A percentile compares a stretch with the other conserved stretches of the same genome.
phyloP scores from a whole-genome alignment of 2,797 vertebrate genomes.

The Rousettus madagascariensis region DNA sequence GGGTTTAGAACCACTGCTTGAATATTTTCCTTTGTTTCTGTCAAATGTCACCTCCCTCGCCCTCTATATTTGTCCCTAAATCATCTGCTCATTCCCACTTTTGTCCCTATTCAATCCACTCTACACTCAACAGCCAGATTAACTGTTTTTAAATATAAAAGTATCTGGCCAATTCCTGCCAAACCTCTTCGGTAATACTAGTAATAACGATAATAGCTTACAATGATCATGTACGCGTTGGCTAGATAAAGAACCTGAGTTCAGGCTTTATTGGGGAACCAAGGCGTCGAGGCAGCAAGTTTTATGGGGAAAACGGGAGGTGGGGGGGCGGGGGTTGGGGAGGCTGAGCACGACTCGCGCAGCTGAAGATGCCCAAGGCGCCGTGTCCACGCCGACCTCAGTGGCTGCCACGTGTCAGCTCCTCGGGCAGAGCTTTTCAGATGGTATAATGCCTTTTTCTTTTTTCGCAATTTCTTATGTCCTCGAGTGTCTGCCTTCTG shows the following conservation, averaged over 20 bases:
- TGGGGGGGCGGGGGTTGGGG: no score
- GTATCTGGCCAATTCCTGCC: background rate
- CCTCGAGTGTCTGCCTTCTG: background rate
- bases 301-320: background rate
- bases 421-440: background rate
- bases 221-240: background rate
- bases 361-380: background rate
- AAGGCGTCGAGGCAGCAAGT: background rate
- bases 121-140: background rate
- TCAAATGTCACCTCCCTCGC: rapidly evolving
- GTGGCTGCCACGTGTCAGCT: background rate
- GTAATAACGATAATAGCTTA: background rate
- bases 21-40: background rate
- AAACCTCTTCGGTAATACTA: background rate
- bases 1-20: background rate
- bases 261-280: background rate
- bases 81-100: background rate
- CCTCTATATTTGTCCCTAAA: background rate
- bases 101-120: background rate
- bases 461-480: background rate
- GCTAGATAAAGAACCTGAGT: background rate
- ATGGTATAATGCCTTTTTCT: background rate
- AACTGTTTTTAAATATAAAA: background rate
- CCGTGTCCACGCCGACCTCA: background rate
- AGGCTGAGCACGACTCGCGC: background rate